Conservation (phyloP, 2,888 invertebrate species). For the Pogonocherus hispidulus region DNA sequence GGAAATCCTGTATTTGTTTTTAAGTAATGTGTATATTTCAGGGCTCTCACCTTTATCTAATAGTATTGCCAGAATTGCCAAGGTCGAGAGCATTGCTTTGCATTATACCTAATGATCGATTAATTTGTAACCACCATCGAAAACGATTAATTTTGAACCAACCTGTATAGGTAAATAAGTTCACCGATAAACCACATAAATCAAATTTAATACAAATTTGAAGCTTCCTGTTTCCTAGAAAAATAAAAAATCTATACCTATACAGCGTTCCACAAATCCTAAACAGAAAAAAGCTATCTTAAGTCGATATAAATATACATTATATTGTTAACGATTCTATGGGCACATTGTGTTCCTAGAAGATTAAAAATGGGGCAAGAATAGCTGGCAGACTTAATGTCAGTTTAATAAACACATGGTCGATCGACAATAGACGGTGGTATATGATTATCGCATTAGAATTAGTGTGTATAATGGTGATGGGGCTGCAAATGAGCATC, state of each 20-base stretch:
- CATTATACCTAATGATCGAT: too few species aligned
- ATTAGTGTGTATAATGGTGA: constrained; percentile 32
- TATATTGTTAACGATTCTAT: constrained; percentile 16
- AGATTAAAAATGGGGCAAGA: constrained; percentile 27
- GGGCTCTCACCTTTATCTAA: too few species aligned
- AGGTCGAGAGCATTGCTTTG: too few species aligned
- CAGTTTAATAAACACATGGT: constrained; percentile 45
- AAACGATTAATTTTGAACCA: too few species aligned
- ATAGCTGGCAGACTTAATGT: constrained; percentile 37
- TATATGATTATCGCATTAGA: constrained; percentile 48
- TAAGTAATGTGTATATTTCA: too few species aligned
- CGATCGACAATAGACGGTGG: constrained; percentile 39
- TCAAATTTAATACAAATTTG: neutral
- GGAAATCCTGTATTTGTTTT: too few species aligned
- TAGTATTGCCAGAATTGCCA: too few species aligned
- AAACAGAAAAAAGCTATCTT: neutral
- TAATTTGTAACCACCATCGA: too few species aligned
- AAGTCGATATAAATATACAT: constrained; percentile 22
- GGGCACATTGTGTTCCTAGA: constrained; percentile 10
- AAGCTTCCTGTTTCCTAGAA: too few species aligned
- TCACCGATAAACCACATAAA: too few species aligned
- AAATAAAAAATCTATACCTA: neutral
- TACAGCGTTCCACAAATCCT: neutral
- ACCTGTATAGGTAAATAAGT: too few species aligned
- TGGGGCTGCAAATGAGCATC: constrained; percentile 35